These are phyloP conservation scores for Leptarthrus brevirostris DNA, from an alignment of 2,888 invertebrate genomes.

Conservation along the genomic window DNA sequence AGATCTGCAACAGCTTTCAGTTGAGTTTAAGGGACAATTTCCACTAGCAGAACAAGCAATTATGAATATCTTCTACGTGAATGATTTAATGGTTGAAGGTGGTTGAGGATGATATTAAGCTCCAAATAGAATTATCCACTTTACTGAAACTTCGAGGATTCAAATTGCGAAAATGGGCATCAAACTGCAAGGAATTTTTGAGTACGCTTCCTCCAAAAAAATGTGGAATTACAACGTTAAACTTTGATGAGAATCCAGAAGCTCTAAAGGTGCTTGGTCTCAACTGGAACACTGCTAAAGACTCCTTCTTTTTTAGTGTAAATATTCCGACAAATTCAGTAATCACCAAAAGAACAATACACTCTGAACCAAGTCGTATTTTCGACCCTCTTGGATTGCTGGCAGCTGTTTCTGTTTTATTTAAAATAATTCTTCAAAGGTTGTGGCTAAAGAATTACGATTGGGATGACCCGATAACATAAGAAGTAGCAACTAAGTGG, in stretches of 20 bases:
- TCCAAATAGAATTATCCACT: neutral
- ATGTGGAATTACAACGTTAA: too few relatives aligned
- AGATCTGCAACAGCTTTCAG: neutral
- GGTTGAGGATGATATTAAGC: neutral
- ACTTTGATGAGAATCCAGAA: too few relatives aligned
- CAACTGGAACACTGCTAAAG: too few relatives aligned
- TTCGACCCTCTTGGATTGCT: constrained; percentile 32
- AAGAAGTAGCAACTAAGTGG: too few relatives aligned
- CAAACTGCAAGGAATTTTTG: too few relatives aligned
- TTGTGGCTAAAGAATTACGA: constrained; percentile 47
- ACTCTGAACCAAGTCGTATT: constrained; percentile 51
- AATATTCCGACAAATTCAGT: constrained; percentile 49
- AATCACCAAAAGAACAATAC: constrained; percentile 55
- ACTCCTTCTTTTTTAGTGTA: neutral
- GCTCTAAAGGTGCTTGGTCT: too few relatives aligned
- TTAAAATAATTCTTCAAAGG: constrained; percentile 50
- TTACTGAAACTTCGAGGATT: too few relatives aligned
- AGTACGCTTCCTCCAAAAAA: too few relatives aligned
- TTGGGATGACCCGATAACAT: neutral
- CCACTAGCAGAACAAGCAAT: neutral
- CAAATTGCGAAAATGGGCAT: too few relatives aligned
- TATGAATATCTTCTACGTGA: neutral
- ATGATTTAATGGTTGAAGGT: neutral
- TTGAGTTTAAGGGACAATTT: neutral
- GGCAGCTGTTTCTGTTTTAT: constrained; percentile 32